Conservation (phyloP, 2,113 vertebrate species). For the Terrapene triunguis region DNA sequence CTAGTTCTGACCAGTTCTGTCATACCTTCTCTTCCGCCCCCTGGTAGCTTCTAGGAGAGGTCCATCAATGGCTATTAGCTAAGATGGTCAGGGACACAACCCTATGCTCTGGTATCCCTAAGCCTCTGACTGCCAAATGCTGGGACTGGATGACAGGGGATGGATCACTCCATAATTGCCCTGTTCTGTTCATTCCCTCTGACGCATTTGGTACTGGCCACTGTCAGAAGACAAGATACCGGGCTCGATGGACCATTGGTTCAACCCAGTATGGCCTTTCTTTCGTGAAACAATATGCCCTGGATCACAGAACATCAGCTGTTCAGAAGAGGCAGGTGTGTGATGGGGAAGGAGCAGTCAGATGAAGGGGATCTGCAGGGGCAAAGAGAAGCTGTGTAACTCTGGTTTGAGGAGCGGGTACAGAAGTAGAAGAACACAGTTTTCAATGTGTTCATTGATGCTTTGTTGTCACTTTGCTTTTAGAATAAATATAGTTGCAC, state of each 20-base stretch:
- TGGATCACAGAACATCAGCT: conserved; percentile 45
- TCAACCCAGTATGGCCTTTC: not conserved
- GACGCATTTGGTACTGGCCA: not conserved
- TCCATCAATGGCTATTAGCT: not conserved
- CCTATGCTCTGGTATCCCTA: not conserved
- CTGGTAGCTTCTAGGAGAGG: not conserved
- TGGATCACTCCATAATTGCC: not conserved
- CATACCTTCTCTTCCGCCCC: not conserved
- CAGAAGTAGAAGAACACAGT: not conserved
- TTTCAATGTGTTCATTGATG: not conserved
- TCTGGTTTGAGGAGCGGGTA: rapidly evolving
- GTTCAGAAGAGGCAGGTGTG: conserved; percentile 62
- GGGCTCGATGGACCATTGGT: not conserved
- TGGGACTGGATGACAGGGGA: not conserved
- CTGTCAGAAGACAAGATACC: not conserved
- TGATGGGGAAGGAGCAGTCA: not conserved
- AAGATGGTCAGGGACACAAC: not conserved
- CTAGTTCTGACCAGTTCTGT: not conserved
- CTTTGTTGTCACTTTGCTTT: not conserved
- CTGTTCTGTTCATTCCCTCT: not conserved
- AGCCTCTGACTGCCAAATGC: not conserved
- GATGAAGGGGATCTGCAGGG: conserved; percentile 24
- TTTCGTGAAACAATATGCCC: not conserved
- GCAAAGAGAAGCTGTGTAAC: not conserved
- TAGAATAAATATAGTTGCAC: not conserved